A percentile compares a stretch with the other conserved stretches of the same genome.
phyloP scores from a whole-genome alignment of 2,797 vertebrate species.

The Hoplostethus mediterraneus region DNA sequence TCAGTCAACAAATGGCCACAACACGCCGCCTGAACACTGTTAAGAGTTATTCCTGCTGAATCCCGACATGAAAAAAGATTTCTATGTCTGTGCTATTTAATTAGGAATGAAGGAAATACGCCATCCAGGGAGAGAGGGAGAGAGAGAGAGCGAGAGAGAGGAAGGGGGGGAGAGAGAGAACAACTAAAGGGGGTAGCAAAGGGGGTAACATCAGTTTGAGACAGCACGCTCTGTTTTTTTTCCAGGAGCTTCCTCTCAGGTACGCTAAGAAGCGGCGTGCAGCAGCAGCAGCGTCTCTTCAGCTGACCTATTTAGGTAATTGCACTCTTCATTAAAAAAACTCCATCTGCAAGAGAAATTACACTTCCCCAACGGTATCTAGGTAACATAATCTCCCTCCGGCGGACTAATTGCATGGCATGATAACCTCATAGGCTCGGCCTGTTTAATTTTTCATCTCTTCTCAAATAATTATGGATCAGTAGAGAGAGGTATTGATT shows the following conservation, averaged over 20 bases:
- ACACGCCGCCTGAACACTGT: slow-evolving; percentile 37
- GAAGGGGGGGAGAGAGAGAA: slow-evolving; percentile 32
- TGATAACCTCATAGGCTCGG: slow-evolving; percentile 95
- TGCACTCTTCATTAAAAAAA: slow-evolving; percentile 94
- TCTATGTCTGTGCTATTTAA: slow-evolving; percentile 68
- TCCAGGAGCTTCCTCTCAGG: slow-evolving; percentile 83
- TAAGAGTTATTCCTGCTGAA: slow-evolving; percentile 46
- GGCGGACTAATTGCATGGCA: slow-evolving; percentile 97
- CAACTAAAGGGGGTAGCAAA: slow-evolving; percentile 32
- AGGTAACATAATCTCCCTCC: slow-evolving; percentile 98
- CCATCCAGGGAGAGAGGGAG: slow-evolving; percentile 50
- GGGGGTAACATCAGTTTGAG: slow-evolving; percentile 71
- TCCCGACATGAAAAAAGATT: slow-evolving; percentile 60
- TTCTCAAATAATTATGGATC: slow-evolving; percentile 99
- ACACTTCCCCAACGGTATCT: slow-evolving; percentile 95
- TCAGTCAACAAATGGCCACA: slow-evolving; percentile 40
- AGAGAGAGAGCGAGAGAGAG: slow-evolving; percentile 38
- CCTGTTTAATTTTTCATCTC: slow-evolving; percentile 99
- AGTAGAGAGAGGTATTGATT: slow-evolving; percentile 98
- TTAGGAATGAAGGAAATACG: slow-evolving; percentile 54
- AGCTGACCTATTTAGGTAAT: slow-evolving; percentile 93
- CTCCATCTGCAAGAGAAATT: slow-evolving; percentile 95
- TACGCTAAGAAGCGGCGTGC: slow-evolving; percentile 76
- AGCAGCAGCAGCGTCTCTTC: slow-evolving; percentile 82
- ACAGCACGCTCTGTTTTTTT: slow-evolving; percentile 49